These are phyloP conservation scores for Heterodera filipjevi DNA, from an alignment of 2,888 invertebrate species.

Conservation along the genomic window DNA sequence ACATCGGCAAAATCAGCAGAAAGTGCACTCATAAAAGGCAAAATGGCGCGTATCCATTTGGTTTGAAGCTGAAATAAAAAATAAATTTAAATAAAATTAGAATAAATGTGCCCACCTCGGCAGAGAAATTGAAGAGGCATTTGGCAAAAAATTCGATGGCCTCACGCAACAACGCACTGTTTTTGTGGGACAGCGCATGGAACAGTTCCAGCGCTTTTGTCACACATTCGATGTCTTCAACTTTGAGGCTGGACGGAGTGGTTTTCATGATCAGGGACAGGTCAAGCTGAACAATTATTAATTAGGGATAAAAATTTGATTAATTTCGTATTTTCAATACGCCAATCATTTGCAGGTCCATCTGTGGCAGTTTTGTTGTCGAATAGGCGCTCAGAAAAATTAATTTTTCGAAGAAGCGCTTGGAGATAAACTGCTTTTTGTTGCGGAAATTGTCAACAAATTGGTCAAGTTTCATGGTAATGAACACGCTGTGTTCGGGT, in stretches of 20 bases:
- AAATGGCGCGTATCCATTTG: background rate
- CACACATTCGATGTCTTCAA: slow-evolving; percentile 25
- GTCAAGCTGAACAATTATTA: slow-evolving; percentile 19
- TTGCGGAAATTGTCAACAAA: slow-evolving; percentile 27
- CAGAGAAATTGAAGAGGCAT: slow-evolving; percentile 17
- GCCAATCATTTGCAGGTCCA: slow-evolving; percentile 6
- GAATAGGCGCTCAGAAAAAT: slow-evolving; percentile 19
- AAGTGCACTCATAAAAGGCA: background rate
- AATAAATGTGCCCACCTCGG: background rate
- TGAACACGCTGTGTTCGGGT: background rate
- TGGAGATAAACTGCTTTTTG: slow-evolving; percentile 23
- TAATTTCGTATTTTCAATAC: background rate
- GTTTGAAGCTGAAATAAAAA: background rate
- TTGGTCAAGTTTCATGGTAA: background rate
- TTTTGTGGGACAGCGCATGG: background rate
- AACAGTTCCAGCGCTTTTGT: slow-evolving; percentile 21
- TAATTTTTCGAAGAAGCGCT: slow-evolving; percentile 19
- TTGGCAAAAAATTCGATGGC: slow-evolving; percentile 16
- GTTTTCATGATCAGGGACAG: slow-evolving; percentile 15
- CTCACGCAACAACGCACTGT: background rate
- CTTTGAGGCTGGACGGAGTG: background rate
- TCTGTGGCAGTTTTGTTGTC: background rate
- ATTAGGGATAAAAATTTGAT: background rate
- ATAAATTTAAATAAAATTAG: background rate
- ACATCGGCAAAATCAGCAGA: background rate